Conservation (phyloP, 2,113 vertebrate genomes). For the Procavia capensis region DNA sequence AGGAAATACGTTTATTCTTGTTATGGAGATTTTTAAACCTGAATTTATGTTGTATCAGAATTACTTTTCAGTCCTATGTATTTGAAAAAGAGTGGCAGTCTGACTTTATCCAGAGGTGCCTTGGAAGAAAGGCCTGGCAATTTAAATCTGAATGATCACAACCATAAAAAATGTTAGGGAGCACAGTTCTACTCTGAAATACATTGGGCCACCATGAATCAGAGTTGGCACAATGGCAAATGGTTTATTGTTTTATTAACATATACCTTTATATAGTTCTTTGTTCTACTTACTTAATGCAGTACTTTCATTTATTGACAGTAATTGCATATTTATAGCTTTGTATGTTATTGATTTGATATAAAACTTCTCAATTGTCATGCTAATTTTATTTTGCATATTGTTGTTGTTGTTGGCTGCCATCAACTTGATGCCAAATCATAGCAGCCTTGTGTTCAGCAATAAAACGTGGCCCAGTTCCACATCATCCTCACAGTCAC, state of each 20-base stretch:
- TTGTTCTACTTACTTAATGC: background rate
- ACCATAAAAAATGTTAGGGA: too few relatives aligned
- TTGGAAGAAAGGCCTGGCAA: too few relatives aligned
- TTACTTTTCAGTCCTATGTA: background rate
- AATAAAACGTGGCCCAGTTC: background rate
- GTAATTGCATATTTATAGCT: background rate
- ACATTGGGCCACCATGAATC: background rate
- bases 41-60: background rate
- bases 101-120: background rate
- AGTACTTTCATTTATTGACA: background rate
- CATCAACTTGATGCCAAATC: background rate
- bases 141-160: too few relatives aligned
- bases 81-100: background rate
- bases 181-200: too few relatives aligned
- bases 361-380: background rate
- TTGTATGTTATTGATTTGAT: background rate
- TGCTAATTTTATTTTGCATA: background rate
- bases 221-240: background rate
- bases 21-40: background rate
- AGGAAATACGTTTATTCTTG: conserved; percentile 31
- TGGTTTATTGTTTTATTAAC: background rate
- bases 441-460: background rate
- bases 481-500: background rate
- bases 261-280: background rate
- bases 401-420: background rate